These are phyloP conservation scores for Aphelinus certus DNA, from an alignment of 1,140 invertebrate genomes.

Conservation along the genomic window DNA sequence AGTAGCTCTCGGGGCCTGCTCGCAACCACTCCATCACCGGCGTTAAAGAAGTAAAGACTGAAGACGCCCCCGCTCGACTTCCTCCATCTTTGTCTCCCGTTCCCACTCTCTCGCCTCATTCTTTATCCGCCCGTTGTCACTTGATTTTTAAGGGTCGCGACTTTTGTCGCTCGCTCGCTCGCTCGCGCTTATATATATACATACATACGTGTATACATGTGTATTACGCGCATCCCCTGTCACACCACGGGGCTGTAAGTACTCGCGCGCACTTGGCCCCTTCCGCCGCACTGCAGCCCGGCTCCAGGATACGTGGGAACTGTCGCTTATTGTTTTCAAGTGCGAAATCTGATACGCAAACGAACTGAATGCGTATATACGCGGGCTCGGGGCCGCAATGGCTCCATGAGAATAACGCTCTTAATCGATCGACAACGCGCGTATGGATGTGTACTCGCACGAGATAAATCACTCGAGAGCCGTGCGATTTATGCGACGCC, in stretches of 20 bases:
- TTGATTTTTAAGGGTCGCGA: conserved; percentile 37
- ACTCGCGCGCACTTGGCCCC: too few species aligned
- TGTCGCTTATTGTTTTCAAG: conserved; percentile 22
- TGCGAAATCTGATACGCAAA: conserved; percentile 34
- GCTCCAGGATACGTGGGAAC: conserved; percentile 14
- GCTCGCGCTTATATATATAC: not conserved
- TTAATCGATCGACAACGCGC: too few species aligned
- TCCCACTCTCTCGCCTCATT: not conserved
- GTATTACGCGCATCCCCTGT: too few species aligned
- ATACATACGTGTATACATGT: too few species aligned
- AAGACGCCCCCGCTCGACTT: conserved; percentile 46
- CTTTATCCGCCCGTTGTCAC: conserved; percentile 5
- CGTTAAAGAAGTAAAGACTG: conserved; percentile 66
- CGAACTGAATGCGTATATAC: not conserved
- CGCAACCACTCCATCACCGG: conserved; percentile 64
- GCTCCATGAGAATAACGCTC: too few species aligned
- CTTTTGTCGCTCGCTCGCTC: conserved; percentile 11
- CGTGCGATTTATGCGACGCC: not conserved
- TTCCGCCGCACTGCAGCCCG: not conserved
- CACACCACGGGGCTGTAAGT: too few species aligned
- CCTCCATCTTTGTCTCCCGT: conserved; percentile 29
- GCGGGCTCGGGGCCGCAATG: not conserved
- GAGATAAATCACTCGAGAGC: too few species aligned
- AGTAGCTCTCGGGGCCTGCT: conserved; percentile 54
- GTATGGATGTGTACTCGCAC: too few species aligned